phyloP scores from a whole-genome alignment of 92 coral and sea anemone species.

The Palythoa grandiflora region DNA sequence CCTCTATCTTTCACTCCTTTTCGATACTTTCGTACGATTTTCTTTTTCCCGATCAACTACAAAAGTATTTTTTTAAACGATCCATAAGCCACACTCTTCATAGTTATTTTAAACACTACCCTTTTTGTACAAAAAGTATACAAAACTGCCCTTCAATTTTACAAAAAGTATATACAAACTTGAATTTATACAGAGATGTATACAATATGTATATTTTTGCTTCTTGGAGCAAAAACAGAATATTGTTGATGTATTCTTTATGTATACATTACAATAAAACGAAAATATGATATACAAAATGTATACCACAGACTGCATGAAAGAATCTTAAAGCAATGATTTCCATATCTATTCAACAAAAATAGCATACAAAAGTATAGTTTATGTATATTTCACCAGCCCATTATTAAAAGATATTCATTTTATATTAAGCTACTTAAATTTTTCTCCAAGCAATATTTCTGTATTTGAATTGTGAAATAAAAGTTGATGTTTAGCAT shows the following conservation, averaged over 20 bases:
- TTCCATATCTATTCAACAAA: conserved; percentile 8
- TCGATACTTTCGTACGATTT: not conserved
- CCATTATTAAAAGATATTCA: conserved; percentile 18
- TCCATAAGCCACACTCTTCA: too few relatives aligned
- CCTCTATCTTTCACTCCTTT: conserved; percentile 6
- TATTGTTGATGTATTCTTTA: conserved; percentile 12
- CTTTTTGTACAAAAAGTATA: too few relatives aligned
- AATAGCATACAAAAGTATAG: conserved; percentile 21
- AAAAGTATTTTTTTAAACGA: too few relatives aligned
- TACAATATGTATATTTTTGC: conserved; percentile 13
- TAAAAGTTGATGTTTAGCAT: conserved; percentile 12
- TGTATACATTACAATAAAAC: conserved; percentile 4
- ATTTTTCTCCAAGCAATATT: conserved; percentile 1
- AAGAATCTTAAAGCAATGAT: conserved; percentile 2
- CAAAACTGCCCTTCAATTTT: not conserved
- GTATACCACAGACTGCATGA: conserved; percentile 27
- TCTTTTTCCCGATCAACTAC: too few relatives aligned
- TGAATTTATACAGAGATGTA: conserved; percentile 11
- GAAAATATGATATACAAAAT: conserved; percentile 12
- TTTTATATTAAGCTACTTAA: conserved; percentile 16
- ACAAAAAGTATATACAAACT: conserved; percentile 9
- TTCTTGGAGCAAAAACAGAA: conserved; percentile 14
- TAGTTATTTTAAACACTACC: too few relatives aligned
- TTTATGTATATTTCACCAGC: conserved; percentile 38
- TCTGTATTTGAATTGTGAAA: not conserved